Percentiles rank a stretch among this genome's conserved stretches.
These are phyloP conservation scores for Heliornis fulica DNA, from an alignment of 2,113 vertebrate species.

Conservation along the genomic window DNA sequence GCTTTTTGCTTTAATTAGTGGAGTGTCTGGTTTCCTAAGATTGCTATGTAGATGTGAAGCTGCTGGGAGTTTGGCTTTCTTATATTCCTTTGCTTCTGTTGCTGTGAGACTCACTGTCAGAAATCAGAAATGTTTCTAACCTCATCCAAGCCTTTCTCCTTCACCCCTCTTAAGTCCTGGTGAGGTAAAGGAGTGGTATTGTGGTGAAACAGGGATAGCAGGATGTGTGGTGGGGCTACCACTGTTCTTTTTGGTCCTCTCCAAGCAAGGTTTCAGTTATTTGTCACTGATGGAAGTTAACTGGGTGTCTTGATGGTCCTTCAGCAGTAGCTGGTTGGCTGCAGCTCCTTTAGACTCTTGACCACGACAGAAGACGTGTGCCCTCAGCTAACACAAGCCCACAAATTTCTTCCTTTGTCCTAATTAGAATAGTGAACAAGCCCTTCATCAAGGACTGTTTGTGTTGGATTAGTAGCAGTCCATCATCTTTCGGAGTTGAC, in stretches of 20 bases:
- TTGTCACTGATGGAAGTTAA: not conserved
- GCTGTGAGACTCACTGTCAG: not conserved
- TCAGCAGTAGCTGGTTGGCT: not conserved
- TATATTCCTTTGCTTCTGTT: not conserved
- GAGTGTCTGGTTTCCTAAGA: not conserved
- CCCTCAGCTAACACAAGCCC: not conserved
- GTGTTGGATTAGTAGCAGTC: not conserved
- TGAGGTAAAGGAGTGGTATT: not conserved
- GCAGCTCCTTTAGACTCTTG: not conserved
- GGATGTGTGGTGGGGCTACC: not conserved
- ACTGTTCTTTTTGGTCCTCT: not conserved
- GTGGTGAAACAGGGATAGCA: not conserved
- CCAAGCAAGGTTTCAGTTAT: not conserved
- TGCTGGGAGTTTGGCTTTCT: not conserved
- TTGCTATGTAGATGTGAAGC: not conserved
- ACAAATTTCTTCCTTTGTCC: not conserved
- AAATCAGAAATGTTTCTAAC: not conserved
- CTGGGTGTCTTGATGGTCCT: not conserved
- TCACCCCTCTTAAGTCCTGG: not conserved
- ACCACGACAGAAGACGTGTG: not conserved
- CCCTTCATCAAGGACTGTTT: not conserved
- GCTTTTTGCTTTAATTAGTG: not conserved
- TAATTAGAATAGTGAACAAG: not conserved
- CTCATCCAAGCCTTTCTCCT: not conserved
- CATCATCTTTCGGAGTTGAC: not conserved